These are phyloP conservation scores for Parauchenoglanis punctatus DNA, from an alignment of 2,797 vertebrate species.

Conservation along the genomic window DNA sequence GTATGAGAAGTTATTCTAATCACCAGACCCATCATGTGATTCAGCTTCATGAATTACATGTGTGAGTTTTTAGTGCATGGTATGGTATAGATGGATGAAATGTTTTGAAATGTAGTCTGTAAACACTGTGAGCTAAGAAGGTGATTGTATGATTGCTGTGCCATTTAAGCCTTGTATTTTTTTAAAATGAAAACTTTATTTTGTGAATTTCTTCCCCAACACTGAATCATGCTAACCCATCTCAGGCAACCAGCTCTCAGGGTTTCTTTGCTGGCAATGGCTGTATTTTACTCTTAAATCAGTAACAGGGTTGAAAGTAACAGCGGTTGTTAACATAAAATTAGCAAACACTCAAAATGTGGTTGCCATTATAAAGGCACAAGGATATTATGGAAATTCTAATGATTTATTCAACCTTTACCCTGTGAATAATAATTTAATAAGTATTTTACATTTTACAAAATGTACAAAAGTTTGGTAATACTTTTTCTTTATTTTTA, in stretches of 20 bases:
- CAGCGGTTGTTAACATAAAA: neutral
- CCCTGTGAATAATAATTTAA: neutral
- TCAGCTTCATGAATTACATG: slow-evolving; percentile 12
- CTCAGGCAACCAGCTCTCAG: neutral
- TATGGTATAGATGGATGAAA: neutral
- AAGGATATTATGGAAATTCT: neutral
- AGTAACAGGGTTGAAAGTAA: slow-evolving; percentile 13
- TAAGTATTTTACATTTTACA: neutral
- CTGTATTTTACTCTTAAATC: neutral
- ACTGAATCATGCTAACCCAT: neutral
- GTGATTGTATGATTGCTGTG: neutral
- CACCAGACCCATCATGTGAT: slow-evolving; percentile 32
- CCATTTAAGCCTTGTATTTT: neutral
- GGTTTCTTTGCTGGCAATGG: neutral
- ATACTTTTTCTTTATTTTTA: no score
- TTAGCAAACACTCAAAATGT: neutral
- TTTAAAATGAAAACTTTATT: neutral
- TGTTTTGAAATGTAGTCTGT: neutral
- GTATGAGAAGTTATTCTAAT: slow-evolving; percentile 45
- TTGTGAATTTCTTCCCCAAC: neutral
- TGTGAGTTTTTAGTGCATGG: neutral
- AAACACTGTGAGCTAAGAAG: neutral
- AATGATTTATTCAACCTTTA: neutral
- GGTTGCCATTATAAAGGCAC: neutral
- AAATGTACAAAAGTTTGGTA: no score